Percentiles rank a stretch among this genome's conserved stretches.
phyloP scores from a whole-genome alignment of 2,797 vertebrate genomes.

The Enteromius fasciolatus region DNA sequence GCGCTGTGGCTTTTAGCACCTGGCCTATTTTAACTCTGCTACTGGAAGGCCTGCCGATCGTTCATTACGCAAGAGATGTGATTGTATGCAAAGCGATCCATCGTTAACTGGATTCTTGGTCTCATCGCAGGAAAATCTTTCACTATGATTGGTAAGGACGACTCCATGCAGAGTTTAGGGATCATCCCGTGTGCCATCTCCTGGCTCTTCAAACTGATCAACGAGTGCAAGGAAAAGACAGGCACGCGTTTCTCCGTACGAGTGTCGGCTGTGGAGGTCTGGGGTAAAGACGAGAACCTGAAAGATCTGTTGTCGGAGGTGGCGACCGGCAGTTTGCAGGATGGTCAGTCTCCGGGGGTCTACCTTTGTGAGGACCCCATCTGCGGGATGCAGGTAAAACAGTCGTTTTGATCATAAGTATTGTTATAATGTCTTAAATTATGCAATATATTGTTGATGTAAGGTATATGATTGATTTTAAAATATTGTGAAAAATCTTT shows the following conservation, averaged over 20 bases:
- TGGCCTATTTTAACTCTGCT: neutral
- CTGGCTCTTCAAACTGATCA: conserved; percentile 97
- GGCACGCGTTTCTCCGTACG: conserved; percentile 96
- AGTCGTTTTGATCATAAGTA: neutral
- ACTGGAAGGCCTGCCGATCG: neutral
- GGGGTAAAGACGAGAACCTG: conserved; percentile 97
- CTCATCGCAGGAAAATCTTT: conserved; percentile 89
- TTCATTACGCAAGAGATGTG: neutral
- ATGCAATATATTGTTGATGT: neutral
- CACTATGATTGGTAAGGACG: conserved; percentile 96
- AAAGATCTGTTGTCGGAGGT: conserved; percentile 94
- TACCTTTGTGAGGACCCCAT: conserved; percentile 98
- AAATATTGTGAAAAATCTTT: neutral
- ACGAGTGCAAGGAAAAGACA: conserved; percentile 95
- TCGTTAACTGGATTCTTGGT: neutral
- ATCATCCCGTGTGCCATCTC: conserved; percentile 98
- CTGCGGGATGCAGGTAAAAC: conserved; percentile 95
- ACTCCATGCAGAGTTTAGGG: conserved; percentile 94
- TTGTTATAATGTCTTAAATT: neutral
- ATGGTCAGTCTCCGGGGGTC: conserved; percentile 96
- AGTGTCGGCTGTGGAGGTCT: conserved; percentile 94
- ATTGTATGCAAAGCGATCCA: neutral
- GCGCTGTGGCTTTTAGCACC: conserved; percentile 2
- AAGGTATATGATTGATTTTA: neutral
- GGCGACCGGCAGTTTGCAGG: conserved; percentile 94